phyloP scores from a whole-genome alignment of 1,140 invertebrate species.

The Drosophila truncata region DNA sequence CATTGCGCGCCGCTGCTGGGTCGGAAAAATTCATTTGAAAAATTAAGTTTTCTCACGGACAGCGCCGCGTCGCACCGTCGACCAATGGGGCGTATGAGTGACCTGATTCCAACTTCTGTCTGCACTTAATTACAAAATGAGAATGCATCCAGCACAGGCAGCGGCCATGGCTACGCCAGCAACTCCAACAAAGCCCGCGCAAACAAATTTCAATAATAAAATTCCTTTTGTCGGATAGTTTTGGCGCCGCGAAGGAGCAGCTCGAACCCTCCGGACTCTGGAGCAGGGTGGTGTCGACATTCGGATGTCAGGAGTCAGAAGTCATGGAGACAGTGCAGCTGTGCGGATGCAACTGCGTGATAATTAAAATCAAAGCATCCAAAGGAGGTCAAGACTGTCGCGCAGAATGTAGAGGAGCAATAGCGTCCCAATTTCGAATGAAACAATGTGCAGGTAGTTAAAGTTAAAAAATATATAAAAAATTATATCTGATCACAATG shows the following conservation, averaged over 20 bases:
- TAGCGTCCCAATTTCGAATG: not conserved
- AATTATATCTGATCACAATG: not conserved
- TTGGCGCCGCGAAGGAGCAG: conserved; percentile 42
- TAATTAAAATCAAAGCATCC: conserved; percentile 53
- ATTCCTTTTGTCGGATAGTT: conserved; percentile 49
- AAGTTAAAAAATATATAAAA: too few relatives aligned
- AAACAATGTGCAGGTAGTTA: not conserved
- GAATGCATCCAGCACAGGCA: conserved; percentile 43
- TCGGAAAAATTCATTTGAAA: conserved; percentile 73
- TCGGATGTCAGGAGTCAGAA: conserved; percentile 9
- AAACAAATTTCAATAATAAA: conserved; percentile 79
- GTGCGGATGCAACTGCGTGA: conserved; percentile 45
- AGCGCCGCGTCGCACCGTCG: conserved; percentile 17
- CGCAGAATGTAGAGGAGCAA: not conserved
- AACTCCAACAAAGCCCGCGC: conserved; percentile 54
- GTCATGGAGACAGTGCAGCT: conserved; percentile 33
- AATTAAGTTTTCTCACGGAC: conserved; percentile 51
- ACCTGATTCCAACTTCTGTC: conserved; percentile 76
- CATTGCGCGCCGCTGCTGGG: conserved; percentile 50
- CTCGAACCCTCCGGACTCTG: not conserved
- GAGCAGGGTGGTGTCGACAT: conserved; percentile 6
- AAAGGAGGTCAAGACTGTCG: conserved; percentile 35
- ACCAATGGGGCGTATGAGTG: conserved; percentile 64
- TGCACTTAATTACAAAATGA: conserved; percentile 79
- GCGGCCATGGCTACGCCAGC: conserved; percentile 35